Evolutionary conservation across 2,113 vertebrate species (phyloP), one percentile per base, ranked within the genome.

Genomic region (Podocnemis expansa): DNA sequence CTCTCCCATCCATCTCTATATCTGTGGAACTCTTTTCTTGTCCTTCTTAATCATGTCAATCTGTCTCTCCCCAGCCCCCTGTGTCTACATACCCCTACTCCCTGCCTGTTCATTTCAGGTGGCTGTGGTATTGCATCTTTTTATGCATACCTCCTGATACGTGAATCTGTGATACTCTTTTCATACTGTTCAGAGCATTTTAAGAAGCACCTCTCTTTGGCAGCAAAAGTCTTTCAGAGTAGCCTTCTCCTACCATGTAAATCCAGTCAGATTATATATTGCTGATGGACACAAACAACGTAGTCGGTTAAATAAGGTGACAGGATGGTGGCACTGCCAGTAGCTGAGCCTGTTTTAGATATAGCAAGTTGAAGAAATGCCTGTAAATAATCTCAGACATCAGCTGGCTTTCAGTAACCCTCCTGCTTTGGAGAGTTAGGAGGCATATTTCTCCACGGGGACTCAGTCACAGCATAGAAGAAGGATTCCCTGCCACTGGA

Each of bases 311-410:
- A 67, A 49, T 12, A 38, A 2, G 52, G 27, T 47, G 76, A 63
- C 52, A 38, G 11, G 38, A 6, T 2, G 4, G 17, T 38, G 52
- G n/a, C n/a, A n/a, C n/a, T n/a, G n/a, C n/a, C n/a, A n/a, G n/a
- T n/a, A n/a, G n/a, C n/a, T 58, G 45, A 47, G 58, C 58, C 55
- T 38, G 38, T 0, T 0, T 9, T 7, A 89, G 76, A 87, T 56
- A 84, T 17, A 29, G 49, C 52, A 19, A 87, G 63, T 52, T 75
- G 31, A 60, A 92, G 22, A 79, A 79, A 79, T 31, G 38, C 10
- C 31, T 51, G 17, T 70, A 91, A 27, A 29, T 16, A 34, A 38
- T 4, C 1, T 3, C 10, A 87, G 27, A 51, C 25, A 45, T 27
- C 25, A 76, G 73, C 25, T 45, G 63, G 22, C 41, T 76, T 76